Evolutionary conservation across 2,888 invertebrate species (phyloP).

Genomic region (Luperina testacea): DNA sequence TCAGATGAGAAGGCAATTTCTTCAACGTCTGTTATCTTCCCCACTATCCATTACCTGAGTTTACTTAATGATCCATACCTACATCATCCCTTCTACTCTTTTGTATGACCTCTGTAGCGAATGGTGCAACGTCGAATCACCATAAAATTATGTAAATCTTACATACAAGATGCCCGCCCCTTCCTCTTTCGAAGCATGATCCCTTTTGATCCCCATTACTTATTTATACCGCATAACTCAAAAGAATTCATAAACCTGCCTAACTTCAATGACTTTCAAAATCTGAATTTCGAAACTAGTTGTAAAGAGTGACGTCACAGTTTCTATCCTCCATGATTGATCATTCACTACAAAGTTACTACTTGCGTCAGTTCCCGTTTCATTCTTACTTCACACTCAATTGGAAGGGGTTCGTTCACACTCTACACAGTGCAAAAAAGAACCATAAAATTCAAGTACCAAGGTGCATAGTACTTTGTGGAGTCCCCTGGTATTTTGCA

Average conservation of each 20-base stretch:
- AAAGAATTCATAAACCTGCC: slow-evolving; percentile 39
- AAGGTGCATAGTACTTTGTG: slow-evolving; percentile 24
- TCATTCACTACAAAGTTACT: slow-evolving; percentile 65
- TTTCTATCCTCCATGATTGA: slow-evolving; percentile 64
- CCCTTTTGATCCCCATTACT: slow-evolving; percentile 33
- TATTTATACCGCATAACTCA: slow-evolving; percentile 19
- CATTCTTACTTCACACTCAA: slow-evolving; percentile 76
- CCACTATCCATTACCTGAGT: slow-evolving; percentile 4
- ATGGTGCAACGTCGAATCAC: slow-evolving; percentile 1
- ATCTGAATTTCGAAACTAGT: slow-evolving; percentile 56
- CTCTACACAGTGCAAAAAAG: slow-evolving; percentile 3
- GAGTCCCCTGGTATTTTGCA: slow-evolving; percentile 50
- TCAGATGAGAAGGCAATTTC: not conserved
- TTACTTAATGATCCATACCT: slow-evolving; percentile 26
- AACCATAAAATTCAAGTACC: slow-evolving; percentile 9
- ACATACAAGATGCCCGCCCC: slow-evolving; percentile 4
- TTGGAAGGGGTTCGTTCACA: slow-evolving; percentile 69
- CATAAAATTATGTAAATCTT: slow-evolving; percentile 24
- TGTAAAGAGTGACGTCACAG: slow-evolving; percentile 58
- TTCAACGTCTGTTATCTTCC: too few relatives aligned
- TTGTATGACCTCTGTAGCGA: not conserved
- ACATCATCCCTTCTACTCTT: not conserved
- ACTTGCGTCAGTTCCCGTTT: slow-evolving; percentile 68
- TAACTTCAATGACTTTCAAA: slow-evolving; percentile 57
- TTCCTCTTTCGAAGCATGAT: slow-evolving; percentile 25